Base-by-base conservation (phyloP, 2,113 vertebrate genomes). In the Calidris pygmaea region DNA sequence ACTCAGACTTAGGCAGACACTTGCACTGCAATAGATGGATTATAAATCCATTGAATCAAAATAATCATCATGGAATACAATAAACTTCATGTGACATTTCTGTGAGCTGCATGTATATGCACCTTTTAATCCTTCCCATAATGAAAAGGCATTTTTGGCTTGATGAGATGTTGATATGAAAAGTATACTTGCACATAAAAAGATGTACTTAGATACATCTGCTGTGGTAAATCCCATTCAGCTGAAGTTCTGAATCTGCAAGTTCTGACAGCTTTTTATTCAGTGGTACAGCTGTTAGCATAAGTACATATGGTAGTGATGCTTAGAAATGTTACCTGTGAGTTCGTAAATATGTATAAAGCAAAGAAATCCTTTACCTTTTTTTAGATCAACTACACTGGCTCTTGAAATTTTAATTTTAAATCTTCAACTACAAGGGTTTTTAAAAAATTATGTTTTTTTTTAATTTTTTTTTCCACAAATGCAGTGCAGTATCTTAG, bases 281-380 rank as follows among this genome's bases (percentile, higher is more conserved):
- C 89, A 86, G 93, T 87, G 71, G 29, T 84, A 29, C 59, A 95
- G 86, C 80, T 94, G 76, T 92, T 96, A 91, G 93, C 47, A 63
- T 89, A 81, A 74, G 74, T 96, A 75, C 77, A 81, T 97, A 92
- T 65, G 83, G 85, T 83, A 83, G 79, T 1, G 3, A 50, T 94
- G 62, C 91, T 95, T 94, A 93, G 85, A 97, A 97, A 95, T 97
- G 89, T 65, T 95, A 93, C 84, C 68, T 83, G 32, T 7, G 76
- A 96, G 66, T 92, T 97, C 63, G 96, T 97, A 97, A 97, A 96
- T 97, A 94, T 95, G 86, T 91, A 90, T 97, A 96, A 97, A 97
- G 84, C 67, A 75, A 62, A 94, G 53, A 92, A 96, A 87, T 90
- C 45, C 27, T 90, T 96, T 97, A 89, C 63, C 39, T 90, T 94